A percentile compares a stretch with the other conserved stretches of the same genome.
Conservation (phyloP, 2,888 invertebrate species). For the Dicyrtomina minuta region DNA sequence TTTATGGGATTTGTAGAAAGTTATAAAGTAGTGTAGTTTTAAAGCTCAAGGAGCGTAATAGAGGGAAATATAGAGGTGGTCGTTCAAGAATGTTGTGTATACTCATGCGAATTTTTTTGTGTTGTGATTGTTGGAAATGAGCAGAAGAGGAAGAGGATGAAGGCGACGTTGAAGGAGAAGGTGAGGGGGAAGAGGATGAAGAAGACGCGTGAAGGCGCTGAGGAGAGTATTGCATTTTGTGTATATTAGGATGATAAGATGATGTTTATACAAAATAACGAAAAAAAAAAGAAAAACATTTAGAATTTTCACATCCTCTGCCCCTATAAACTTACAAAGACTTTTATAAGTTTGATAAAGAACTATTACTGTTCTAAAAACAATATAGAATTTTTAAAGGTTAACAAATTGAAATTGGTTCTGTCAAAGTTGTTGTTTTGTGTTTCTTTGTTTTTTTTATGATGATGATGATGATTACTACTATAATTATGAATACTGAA, state of each 20-base stretch:
- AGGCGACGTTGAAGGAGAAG: constrained; percentile 66
- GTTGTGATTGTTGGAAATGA: constrained; percentile 33
- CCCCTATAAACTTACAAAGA: constrained; percentile 35
- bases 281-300: constrained; percentile 31
- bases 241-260: constrained; percentile 45
- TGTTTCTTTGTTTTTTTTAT: constrained; percentile 27
- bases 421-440: constrained; percentile 23
- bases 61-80: no score
- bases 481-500: neutral
- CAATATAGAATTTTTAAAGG: constrained; percentile 29
- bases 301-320: constrained; percentile 33
- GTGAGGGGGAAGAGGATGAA: constrained; percentile 65
- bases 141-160: constrained; percentile 60
- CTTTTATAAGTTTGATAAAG: constrained; percentile 37
- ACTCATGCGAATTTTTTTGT: constrained; percentile 3
- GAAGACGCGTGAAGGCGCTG: constrained; percentile 59
- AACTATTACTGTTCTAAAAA: constrained; percentile 23
- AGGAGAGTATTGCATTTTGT: constrained; percentile 44
- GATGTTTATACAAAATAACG: constrained; percentile 34
- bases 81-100: no score
- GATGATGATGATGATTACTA: constrained; percentile 4
- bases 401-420: constrained; percentile 34
- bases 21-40: neutral
- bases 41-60: neutral
- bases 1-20: neutral